Conservation (phyloP, 1,140 invertebrate genomes). For the Drosophila mauritiana region DNA sequence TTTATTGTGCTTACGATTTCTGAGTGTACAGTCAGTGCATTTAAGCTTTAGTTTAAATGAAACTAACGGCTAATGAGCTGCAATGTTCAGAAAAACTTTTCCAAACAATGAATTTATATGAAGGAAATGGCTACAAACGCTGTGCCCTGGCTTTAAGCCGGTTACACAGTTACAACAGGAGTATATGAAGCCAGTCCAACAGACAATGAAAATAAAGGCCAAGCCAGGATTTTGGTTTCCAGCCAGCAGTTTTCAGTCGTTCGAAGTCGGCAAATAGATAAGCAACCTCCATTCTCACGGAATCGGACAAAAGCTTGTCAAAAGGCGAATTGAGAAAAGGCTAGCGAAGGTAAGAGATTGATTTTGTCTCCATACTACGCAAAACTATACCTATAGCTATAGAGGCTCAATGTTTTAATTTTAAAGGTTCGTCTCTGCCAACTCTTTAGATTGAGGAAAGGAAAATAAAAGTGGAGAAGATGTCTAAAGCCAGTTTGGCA, state of each 20-base stretch:
- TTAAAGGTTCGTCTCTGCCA: background rate
- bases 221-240: constrained; percentile 44
- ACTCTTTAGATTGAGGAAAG: background rate
- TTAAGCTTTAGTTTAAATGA: constrained; percentile 42
- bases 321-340: background rate
- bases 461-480: constrained; percentile 10
- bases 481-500: constrained; percentile 44
- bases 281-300: background rate
- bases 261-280: constrained; percentile 10
- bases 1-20: constrained; percentile 63
- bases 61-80: constrained; percentile 75
- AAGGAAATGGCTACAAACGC: constrained; percentile 35
- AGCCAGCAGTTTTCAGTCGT: constrained; percentile 2
- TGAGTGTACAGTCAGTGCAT: constrained; percentile 41
- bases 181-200: background rate
- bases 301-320: background rate
- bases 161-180: constrained; percentile 9
- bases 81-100: constrained; percentile 51
- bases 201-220: constrained; percentile 46
- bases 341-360: too few relatives aligned
- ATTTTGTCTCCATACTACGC: too few relatives aligned
- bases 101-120: constrained; percentile 52
- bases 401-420: background rate
- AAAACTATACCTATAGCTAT: too few relatives aligned
- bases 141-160: constrained; percentile 7